Conservation (phyloP, 2,797 vertebrate genomes). For the Cyclura pinguis region DNA sequence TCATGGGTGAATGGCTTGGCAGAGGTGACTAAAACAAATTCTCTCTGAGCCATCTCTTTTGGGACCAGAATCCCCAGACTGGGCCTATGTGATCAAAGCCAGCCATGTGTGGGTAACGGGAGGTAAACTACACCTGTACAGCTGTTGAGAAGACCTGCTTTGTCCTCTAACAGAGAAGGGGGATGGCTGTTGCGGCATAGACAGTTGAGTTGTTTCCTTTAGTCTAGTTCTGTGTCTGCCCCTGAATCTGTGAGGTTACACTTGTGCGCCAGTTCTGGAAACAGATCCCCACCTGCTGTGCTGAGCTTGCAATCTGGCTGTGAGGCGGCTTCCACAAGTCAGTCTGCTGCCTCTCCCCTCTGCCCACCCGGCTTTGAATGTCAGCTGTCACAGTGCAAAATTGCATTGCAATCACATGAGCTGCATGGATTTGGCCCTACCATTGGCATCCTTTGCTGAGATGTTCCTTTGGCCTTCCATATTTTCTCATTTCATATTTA, state of each 20-base stretch:
- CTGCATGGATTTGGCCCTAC: neutral
- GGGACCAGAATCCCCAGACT: neutral
- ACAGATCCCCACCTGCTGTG: neutral
- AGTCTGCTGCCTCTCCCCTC: too few relatives aligned
- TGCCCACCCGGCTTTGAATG: neutral
- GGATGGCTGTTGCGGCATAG: neutral
- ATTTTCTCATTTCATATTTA: neutral
- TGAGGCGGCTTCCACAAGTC: neutral
- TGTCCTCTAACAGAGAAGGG: neutral
- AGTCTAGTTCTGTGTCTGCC: neutral
- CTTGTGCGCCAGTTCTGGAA: neutral
- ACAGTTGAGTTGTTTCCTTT: neutral
- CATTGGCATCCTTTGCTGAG: neutral
- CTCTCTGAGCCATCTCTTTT: neutral
- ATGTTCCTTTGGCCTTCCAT: neutral
- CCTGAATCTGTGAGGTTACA: neutral
- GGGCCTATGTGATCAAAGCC: neutral
- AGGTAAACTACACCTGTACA: neutral
- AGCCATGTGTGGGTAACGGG: neutral
- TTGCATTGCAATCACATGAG: neutral
- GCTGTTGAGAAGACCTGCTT: too few relatives aligned
- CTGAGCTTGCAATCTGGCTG: neutral
- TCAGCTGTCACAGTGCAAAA: neutral
- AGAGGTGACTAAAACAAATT: neutral
- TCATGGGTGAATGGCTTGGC: neutral